Conservation (phyloP, 2,888 invertebrate genomes). For the Auanema freiburgensis region DNA sequence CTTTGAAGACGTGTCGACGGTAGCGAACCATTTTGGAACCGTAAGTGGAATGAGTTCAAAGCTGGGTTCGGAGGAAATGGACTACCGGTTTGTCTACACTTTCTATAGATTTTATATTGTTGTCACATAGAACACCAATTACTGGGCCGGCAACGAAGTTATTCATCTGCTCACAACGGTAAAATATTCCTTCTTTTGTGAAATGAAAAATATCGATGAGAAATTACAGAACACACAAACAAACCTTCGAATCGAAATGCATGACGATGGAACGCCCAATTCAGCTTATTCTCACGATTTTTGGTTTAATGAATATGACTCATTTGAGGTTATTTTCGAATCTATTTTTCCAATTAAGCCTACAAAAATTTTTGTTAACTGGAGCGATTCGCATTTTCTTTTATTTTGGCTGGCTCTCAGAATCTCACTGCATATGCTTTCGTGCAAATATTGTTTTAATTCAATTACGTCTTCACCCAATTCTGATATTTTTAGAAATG, state of each 20-base stretch:
- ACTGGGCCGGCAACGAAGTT: slow-evolving; percentile 54
- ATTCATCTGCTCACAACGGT: slow-evolving; percentile 30
- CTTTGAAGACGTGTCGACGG: slow-evolving; percentile 42
- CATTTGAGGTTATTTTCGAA: slow-evolving; percentile 22
- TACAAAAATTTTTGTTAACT: background rate
- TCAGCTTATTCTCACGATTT: slow-evolving; percentile 32
- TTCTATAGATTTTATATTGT: slow-evolving; percentile 4
- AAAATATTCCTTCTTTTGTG: background rate
- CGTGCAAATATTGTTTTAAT: background rate
- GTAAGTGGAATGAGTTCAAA: slow-evolving; percentile 50
- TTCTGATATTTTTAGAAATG: no score
- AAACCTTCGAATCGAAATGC: slow-evolving; percentile 48
- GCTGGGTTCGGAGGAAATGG: slow-evolving; percentile 43
- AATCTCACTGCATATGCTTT: background rate
- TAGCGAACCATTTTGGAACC: slow-evolving; percentile 43
- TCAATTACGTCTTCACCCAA: no score
- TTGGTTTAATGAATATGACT: slow-evolving; percentile 36
- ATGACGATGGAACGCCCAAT: slow-evolving; percentile 50
- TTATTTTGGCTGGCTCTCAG: background rate
- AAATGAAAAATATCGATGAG: slow-evolving; percentile 6
- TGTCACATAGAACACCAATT: slow-evolving; percentile 34
- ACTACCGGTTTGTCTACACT: slow-evolving; percentile 6
- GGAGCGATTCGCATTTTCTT: no score
- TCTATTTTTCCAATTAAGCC: background rate
- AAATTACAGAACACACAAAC: slow-evolving; percentile 21